A percentile compares a stretch with the other conserved stretches of the same genome.
phyloP scores from a whole-genome alignment of 2,888 invertebrate species.

The Laspeyria flexula region DNA sequence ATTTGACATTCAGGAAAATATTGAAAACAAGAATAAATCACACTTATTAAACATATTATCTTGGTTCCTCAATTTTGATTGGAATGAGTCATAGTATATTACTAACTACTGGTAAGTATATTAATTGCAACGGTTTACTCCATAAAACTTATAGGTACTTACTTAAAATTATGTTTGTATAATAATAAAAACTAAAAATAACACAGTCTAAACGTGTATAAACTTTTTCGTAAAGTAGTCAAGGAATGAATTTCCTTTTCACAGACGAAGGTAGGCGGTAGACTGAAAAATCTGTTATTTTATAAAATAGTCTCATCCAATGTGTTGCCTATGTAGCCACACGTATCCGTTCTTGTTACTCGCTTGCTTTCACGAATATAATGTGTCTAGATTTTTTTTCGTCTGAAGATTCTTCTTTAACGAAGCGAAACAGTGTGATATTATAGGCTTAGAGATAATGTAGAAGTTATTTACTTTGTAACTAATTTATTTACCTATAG shows the following conservation, averaged over 20 bases:
- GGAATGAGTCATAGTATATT: too few relatives aligned
- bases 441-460: too few relatives aligned
- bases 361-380: neutral
- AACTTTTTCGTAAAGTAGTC: slow-evolving; percentile 4
- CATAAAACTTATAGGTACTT: too few relatives aligned
- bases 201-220: neutral
- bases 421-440: neutral
- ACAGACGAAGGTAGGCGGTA: neutral
- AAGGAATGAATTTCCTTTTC: neutral
- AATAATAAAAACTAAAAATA: too few relatives aligned
- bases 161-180: too few relatives aligned
- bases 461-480: too few relatives aligned
- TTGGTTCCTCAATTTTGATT: too few relatives aligned
- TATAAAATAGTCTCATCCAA: neutral
- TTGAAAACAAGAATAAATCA: neutral
- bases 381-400: neutral
- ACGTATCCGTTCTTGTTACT: neutral
- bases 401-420: neutral
- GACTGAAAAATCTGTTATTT: neutral
- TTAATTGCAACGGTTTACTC: too few relatives aligned
- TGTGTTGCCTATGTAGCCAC: neutral
- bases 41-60: too few relatives aligned
- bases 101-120: too few relatives aligned
- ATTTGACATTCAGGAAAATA: neutral
- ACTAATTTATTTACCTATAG: too few relatives aligned